phyloP scores from a whole-genome alignment of 2,797 vertebrate species.

The Nothura maculosa region DNA sequence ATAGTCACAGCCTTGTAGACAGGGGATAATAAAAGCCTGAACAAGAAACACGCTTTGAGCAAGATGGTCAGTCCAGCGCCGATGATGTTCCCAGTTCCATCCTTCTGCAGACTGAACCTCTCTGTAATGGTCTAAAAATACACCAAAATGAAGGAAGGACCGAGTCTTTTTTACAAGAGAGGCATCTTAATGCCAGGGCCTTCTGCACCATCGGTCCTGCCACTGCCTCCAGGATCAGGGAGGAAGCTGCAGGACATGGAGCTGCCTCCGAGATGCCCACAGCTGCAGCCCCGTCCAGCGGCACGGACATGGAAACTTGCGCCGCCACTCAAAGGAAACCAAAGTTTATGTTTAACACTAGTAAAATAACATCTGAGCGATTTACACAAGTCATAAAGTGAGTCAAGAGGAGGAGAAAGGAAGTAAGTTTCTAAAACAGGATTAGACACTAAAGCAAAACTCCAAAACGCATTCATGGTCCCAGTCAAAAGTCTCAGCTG shows the following conservation, averaged over 20 bases:
- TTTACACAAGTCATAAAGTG: neutral
- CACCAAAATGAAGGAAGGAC: fast-evolving
- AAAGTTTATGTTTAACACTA: neutral
- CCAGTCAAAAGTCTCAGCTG: neutral
- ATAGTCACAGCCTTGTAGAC: neutral
- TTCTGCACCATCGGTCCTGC: neutral
- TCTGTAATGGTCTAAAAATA: fast-evolving
- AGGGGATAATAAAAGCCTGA: neutral
- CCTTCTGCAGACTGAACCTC: neutral
- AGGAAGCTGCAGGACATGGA: neutral
- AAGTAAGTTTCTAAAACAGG: constrained; percentile 10
- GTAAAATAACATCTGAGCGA: neutral
- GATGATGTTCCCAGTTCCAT: neutral
- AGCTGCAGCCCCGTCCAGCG: fast-evolving
- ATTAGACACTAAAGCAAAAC: neutral
- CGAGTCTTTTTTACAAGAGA: neutral
- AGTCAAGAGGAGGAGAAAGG: neutral
- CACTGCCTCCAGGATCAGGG: neutral
- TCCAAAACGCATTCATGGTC: fast-evolving
- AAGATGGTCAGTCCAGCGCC: neutral
- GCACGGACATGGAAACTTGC: fast-evolving
- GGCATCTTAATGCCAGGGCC: neutral
- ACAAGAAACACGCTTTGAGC: neutral
- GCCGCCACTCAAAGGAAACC: neutral
- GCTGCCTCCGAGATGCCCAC: neutral